phyloP scores from a whole-genome alignment of 2,113 vertebrate genomes.

The Clarias batrachus region DNA sequence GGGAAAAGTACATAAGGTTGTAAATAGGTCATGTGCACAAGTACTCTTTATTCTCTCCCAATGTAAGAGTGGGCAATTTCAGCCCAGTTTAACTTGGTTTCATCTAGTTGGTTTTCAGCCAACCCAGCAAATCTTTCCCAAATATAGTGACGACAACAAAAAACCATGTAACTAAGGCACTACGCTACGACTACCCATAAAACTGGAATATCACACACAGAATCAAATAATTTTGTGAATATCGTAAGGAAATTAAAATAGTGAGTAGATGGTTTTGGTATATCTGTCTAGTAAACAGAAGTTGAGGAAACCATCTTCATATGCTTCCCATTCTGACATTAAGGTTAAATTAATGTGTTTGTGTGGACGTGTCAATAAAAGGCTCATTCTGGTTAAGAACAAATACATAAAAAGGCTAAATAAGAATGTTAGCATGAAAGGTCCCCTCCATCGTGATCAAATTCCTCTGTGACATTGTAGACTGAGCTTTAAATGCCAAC shows the following conservation, averaged over 20 bases:
- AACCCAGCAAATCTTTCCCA: neutral
- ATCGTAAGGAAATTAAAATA: neutral
- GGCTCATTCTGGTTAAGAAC: constrained; percentile 6
- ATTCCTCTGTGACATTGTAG: constrained; percentile 7
- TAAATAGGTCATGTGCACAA: neutral
- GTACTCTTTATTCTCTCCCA: neutral
- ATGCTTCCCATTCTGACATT: neutral
- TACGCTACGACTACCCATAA: neutral
- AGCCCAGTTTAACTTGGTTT: neutral
- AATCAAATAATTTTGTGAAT: neutral
- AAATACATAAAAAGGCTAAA: neutral
- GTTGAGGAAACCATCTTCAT: neutral
- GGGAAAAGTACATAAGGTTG: neutral
- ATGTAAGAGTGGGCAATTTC: neutral
- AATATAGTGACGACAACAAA: neutral
- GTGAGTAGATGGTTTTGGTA: neutral
- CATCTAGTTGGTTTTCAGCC: neutral
- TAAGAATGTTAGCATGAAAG: constrained; percentile 2
- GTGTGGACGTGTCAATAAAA: neutral
- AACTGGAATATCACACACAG: neutral
- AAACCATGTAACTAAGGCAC: neutral
- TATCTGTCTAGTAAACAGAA: neutral
- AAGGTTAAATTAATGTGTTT: neutral
- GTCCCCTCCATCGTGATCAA: neutral
- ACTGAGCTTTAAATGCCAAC: constrained; percentile 29